A percentile compares a stretch with the other conserved stretches of the same genome.
Evolutionary conservation across 1,140 invertebrate genomes (phyloP).

Genomic region (Dolichoris vasculosae): DNA sequence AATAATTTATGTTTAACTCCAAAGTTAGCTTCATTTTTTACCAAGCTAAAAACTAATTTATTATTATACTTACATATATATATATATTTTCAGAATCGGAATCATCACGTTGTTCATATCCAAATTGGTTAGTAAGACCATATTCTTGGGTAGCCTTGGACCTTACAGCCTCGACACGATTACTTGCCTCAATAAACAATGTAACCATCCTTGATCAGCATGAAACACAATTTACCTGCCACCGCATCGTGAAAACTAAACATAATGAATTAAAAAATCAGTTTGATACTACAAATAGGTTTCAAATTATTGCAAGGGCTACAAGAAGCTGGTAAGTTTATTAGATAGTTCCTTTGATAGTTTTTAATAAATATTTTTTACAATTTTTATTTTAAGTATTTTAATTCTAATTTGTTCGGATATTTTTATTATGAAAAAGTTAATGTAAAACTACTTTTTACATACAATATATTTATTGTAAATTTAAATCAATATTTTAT

Average conservation of each 20-base stretch:
- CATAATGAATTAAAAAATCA: conserved; percentile 28
- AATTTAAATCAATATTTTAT: no score
- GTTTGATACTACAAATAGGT: conserved; percentile 53
- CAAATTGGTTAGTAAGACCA: conserved; percentile 62
- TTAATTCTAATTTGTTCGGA: no score
- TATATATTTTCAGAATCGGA: conserved; percentile 60
- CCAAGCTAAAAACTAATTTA: not conserved
- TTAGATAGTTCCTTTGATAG: not conserved
- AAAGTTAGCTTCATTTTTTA: no score
- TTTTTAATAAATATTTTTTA: not conserved
- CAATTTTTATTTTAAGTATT: not conserved
- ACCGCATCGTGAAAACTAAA: conserved; percentile 56
- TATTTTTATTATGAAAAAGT: no score
- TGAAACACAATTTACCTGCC: conserved; percentile 66
- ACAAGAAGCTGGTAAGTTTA: conserved; percentile 67
- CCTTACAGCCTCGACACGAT: conserved; percentile 59
- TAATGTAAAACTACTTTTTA: no score
- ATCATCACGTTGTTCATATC: conserved; percentile 60
- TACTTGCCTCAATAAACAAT: conserved; percentile 63
- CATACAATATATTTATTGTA: no score
- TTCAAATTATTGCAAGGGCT: conserved; percentile 65
- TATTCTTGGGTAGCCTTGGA: conserved; percentile 68
- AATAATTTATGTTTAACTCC: no score
- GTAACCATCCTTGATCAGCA: conserved; percentile 67
- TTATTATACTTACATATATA: not conserved